Evolutionary conservation across 92 coral and sea anemone species (phyloP).

Genomic region (Ricordea florida): DNA sequence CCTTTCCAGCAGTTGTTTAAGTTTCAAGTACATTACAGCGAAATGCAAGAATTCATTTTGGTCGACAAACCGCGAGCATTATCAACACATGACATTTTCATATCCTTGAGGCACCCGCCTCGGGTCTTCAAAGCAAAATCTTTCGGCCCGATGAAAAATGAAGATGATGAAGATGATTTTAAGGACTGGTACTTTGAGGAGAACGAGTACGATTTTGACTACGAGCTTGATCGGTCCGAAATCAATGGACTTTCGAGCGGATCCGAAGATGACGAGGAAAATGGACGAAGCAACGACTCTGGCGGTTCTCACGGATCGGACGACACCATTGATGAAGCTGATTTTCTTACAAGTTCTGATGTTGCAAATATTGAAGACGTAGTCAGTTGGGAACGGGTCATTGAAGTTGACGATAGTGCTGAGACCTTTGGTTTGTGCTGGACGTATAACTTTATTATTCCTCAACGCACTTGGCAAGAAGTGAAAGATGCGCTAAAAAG

Average conservation of each 20-base stretch:
- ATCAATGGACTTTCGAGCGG: slow-evolving; percentile 19
- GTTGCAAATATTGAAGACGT: slow-evolving; percentile 50
- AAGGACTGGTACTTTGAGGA: slow-evolving; percentile 50
- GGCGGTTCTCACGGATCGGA: slow-evolving; percentile 14
- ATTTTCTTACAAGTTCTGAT: slow-evolving; percentile 20
- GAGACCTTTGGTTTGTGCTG: slow-evolving; percentile 72
- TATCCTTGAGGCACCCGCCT: slow-evolving; percentile 56
- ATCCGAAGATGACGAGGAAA: slow-evolving; percentile 41
- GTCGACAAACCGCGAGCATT: slow-evolving; percentile 52
- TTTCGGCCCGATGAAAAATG: slow-evolving; percentile 31
- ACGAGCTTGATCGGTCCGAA: slow-evolving; percentile 20
- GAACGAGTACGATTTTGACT: slow-evolving; percentile 35
- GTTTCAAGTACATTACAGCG: slow-evolving; percentile 65
- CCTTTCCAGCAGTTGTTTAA: slow-evolving; percentile 11
- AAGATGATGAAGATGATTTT: slow-evolving; percentile 31
- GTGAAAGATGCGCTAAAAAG: slow-evolving; percentile 43
- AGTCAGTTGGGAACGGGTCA: slow-evolving; percentile 64
- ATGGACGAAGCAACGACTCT: neutral
- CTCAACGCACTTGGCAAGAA: slow-evolving; percentile 23
- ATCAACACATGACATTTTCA: slow-evolving; percentile 1
- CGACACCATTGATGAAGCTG: slow-evolving; percentile 7
- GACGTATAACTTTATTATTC: slow-evolving; percentile 48
- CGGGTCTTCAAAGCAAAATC: slow-evolving; percentile 47
- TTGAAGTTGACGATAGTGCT: slow-evolving; percentile 43
- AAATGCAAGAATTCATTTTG: slow-evolving; percentile 67